These are phyloP conservation scores for Tenthredo mesomela DNA, from an alignment of 2,888 invertebrate species.

Conservation along the genomic window DNA sequence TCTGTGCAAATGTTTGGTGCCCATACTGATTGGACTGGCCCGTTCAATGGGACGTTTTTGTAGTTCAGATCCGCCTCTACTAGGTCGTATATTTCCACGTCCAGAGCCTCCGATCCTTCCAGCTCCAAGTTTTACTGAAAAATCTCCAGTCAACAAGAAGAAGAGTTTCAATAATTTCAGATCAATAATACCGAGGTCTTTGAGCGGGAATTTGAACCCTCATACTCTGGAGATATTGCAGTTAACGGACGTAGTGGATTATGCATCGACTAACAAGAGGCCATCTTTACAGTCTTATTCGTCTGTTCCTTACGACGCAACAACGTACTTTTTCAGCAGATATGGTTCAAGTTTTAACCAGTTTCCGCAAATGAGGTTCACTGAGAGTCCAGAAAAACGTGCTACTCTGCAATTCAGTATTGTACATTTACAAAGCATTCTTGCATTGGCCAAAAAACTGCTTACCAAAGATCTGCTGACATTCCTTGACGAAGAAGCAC, in stretches of 20 bases:
- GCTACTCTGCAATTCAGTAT: constrained; percentile 86
- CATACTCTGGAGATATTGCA: constrained; percentile 79
- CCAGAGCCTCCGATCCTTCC: constrained; percentile 83
- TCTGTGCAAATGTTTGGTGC: constrained; percentile 91
- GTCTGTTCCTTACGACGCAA: constrained; percentile 88
- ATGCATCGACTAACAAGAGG: constrained; percentile 64
- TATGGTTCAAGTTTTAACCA: constrained; percentile 97
- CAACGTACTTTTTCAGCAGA: constrained; percentile 93
- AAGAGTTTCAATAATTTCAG: constrained; percentile 88
- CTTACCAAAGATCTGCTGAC: constrained; percentile 90
- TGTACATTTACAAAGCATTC: constrained; percentile 89
- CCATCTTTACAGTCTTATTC: constrained; percentile 81
- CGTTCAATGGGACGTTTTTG: constrained; percentile 95
- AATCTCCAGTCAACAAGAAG: constrained; percentile 79
- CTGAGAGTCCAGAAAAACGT: constrained; percentile 86
- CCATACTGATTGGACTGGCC: constrained; percentile 92
- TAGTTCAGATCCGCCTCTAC: constrained; percentile 87
- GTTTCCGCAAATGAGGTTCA: constrained; percentile 90
- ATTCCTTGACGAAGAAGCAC: constrained; percentile 91
- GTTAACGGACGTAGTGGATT: constrained; percentile 68
- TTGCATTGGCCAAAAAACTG: constrained; percentile 90
- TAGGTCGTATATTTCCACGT: constrained; percentile 91
- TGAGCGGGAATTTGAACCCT: constrained; percentile 91
- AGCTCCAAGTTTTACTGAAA: constrained; percentile 72
- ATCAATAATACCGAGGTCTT: constrained; percentile 94